Evolutionary conservation across 2,888 invertebrate genomes (phyloP).

Genomic region (Campoletis raptor): DNA sequence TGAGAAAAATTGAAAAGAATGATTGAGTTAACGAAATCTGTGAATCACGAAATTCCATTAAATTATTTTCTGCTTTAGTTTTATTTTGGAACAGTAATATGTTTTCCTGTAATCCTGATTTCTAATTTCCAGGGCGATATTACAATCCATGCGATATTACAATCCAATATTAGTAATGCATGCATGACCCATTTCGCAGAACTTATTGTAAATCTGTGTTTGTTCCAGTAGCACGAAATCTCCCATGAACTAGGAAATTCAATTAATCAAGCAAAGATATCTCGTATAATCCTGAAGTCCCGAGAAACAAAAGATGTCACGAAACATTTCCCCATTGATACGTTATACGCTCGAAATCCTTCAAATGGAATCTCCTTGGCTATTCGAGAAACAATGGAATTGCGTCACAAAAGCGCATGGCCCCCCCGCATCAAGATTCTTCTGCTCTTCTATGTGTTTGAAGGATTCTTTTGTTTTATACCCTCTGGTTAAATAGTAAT

Average conservation of each 20-base stretch:
- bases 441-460: background rate
- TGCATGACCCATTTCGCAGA: constrained; percentile 5
- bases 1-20: background rate
- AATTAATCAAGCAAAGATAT: background rate
- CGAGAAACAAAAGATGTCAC: constrained; percentile 9
- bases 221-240: background rate
- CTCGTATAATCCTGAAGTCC: background rate
- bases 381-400: constrained; percentile 31
- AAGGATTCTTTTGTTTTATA: background rate
- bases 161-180: background rate
- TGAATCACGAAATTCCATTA: background rate
- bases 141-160: background rate
- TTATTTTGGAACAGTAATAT: background rate
- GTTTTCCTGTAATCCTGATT: background rate
- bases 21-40: background rate
- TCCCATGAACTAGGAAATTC: background rate
- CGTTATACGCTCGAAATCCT: constrained; percentile 9
- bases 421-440: background rate
- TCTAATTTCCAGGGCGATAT: background rate
- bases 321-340: constrained; percentile 19
- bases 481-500: background rate
- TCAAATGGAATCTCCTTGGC: constrained; percentile 17
- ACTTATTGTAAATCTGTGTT: background rate
- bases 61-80: background rate
- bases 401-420: constrained; percentile 31